Evolutionary conservation across 2,888 invertebrate genomes (phyloP), one percentile per base, ranked within the genome.

Genomic region (Ophion obscuratus): DNA sequence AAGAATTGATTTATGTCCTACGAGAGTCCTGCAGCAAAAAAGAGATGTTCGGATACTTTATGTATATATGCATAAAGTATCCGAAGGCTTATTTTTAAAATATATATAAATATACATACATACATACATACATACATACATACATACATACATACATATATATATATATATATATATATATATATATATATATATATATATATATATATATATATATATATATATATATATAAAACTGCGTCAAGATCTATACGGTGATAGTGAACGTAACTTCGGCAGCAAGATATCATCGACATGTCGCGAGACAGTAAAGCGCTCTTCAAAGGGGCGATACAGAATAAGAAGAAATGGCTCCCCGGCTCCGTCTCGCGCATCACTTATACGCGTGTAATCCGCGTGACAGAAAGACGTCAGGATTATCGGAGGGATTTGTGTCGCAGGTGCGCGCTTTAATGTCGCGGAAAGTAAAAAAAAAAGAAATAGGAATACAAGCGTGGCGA

Each of bases 341-440:
- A 62, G 64, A 67, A 62, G 14, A 81, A 80, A 57, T 59, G 64
- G 17, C 47, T 40, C n/a, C 66, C 20, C 27, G 62, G 64, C 70
- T 27, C 74, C 44, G 44, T 74, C 70, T 75, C 82, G 64, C 44
- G 74, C 17, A 67, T 76, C 79, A 71, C 80, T 76, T 53, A 53
- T 53, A 17, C 68, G 83, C 79, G 57, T 61, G 85, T 68, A 83
- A 80, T 84, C 84, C 80, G 68, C 73, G 70, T 82, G 83, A 84
- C 78, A 86, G 70, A 82, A 61, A 66, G 87, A 80, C 81, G 79
- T 85, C 78, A 79, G 83, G 87, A 87, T 87, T 80, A 87, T 86
- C 86, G 80, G 62, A 74, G 40, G 87, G 87, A 87, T 87, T 87
- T 86, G 87, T 87, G 86, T 86, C 87, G 70, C 67, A 68, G 61